Evolutionary conservation across 2,888 invertebrate genomes (phyloP).

Genomic region (Xanthorhoe spadicearia): DNA sequence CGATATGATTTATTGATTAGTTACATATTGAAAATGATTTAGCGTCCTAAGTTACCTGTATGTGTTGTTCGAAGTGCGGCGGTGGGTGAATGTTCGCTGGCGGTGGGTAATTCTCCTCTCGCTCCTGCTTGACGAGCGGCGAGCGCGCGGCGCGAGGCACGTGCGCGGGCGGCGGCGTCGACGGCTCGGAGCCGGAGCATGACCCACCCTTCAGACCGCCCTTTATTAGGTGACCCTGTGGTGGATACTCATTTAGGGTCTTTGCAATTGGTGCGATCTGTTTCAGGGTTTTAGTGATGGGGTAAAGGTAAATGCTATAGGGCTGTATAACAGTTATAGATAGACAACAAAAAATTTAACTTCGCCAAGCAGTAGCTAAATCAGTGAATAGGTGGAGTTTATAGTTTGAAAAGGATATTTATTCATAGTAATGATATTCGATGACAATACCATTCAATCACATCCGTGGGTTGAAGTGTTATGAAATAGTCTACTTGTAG

Average conservation of each 20-base stretch:
- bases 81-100: conserved; percentile 69
- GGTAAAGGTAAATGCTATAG: too few species aligned
- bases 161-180: conserved; percentile 81
- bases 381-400: background rate
- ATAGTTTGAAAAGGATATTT: too few species aligned
- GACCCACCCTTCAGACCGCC: conserved; percentile 66
- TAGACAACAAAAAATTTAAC: background rate
- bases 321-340: background rate
- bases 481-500: too few species aligned
- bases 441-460: too few species aligned
- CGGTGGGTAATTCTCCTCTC: conserved; percentile 79
- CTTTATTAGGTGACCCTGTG: conserved; percentile 67
- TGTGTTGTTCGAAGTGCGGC: conserved; percentile 71
- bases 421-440: too few species aligned
- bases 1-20: too few species aligned
- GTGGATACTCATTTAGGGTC: conserved; percentile 17
- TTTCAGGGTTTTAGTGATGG: too few species aligned
- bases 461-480: too few species aligned
- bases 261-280: background rate
- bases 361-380: background rate
- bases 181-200: conserved; percentile 79
- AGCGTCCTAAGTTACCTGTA: too few species aligned
- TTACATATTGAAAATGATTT: too few species aligned
- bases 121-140: conserved; percentile 87
- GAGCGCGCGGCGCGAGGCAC: conserved; percentile 65